These are phyloP conservation scores for Eledone cirrhosa DNA, from an alignment of 2,888 invertebrate genomes.

Conservation along the genomic window DNA sequence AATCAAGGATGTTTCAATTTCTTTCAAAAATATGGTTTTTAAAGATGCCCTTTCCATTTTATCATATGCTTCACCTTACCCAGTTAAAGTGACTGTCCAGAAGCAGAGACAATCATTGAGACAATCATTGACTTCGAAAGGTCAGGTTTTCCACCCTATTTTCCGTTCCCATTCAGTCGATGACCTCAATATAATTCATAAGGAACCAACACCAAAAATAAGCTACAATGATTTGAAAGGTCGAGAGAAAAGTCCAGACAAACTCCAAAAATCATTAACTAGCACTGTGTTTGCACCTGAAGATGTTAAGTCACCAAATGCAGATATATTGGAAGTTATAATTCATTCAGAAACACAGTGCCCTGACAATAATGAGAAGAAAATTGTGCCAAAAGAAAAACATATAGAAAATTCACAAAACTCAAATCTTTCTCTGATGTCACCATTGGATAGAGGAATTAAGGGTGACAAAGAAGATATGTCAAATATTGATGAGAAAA, in stretches of 20 bases:
- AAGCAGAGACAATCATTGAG: conserved; percentile 67
- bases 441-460: no score
- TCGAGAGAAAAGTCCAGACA: no score
- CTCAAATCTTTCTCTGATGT: no score
- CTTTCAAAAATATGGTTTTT: conserved; percentile 86
- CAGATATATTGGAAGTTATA: no score
- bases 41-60: conserved; percentile 90
- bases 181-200: conserved; percentile 75
- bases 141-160: conserved; percentile 77
- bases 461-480: background rate
- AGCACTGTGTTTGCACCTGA: no score
- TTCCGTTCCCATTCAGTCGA: conserved; percentile 82
- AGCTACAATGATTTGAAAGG: conserved; percentile 43
- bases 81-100: conserved; percentile 77
- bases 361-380: no score
- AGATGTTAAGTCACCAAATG: no score
- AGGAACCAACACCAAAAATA: conserved; percentile 45
- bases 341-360: no score
- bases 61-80: conserved; percentile 89
- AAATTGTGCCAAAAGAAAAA: no score
- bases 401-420: no score
- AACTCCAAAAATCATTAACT: no score
- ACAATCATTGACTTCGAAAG: conserved; percentile 58
- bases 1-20: conserved; percentile 85
- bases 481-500: conserved; percentile 1